Conservation (phyloP, 2,113 vertebrate genomes). For the Seriola aureovittata region DNA sequence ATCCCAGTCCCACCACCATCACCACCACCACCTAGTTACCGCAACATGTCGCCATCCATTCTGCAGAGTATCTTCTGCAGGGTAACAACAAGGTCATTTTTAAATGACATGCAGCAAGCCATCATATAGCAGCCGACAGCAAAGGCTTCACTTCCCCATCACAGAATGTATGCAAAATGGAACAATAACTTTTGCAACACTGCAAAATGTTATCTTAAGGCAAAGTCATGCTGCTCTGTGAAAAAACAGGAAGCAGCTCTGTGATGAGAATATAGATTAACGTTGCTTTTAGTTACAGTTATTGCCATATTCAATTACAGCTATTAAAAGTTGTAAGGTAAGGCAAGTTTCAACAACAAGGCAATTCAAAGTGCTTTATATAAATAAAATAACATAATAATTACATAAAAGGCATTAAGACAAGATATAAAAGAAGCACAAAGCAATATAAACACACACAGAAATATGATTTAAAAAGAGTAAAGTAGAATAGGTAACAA, state of each 20-base stretch:
- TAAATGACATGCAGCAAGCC: neutral
- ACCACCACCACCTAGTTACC: neutral
- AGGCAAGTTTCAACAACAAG: neutral
- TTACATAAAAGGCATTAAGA: too few species aligned
- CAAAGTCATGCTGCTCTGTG: neutral
- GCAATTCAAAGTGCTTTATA: neutral
- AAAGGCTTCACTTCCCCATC: neutral
- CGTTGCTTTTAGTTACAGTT: too few species aligned
- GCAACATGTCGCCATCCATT: neutral
- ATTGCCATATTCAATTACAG: neutral
- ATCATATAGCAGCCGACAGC: neutral
- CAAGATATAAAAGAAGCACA: neutral
- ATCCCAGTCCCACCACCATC: too few species aligned
- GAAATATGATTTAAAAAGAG: neutral
- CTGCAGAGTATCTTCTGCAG: neutral
- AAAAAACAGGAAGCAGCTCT: neutral
- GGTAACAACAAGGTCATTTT: neutral
- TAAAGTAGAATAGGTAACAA: neutral
- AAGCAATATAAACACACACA: neutral
- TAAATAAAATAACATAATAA: neutral
- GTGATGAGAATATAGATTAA: too few species aligned
- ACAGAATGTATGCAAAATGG: slow-evolving; percentile 2
- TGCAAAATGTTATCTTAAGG: neutral
- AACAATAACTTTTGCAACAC: neutral
- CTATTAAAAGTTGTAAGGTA: neutral